Percentiles rank a stretch among this genome's conserved stretches.
phyloP scores from a whole-genome alignment of 2,113 vertebrate genomes.

The Carettochelys insculpta region DNA sequence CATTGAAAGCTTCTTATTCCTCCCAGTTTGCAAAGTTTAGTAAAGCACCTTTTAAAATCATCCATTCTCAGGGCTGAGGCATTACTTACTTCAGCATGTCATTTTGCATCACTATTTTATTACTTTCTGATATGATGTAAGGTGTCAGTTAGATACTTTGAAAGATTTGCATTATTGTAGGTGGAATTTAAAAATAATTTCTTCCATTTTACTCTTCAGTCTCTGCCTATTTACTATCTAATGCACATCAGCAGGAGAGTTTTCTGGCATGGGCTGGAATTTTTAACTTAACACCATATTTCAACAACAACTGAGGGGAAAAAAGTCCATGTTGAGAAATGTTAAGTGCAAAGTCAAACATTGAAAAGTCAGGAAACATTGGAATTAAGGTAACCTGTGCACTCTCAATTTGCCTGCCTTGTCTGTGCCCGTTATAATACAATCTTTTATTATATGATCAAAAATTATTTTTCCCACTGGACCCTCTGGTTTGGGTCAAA shows the following conservation, averaged over 20 bases:
- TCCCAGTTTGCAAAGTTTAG: conserved; percentile 22
- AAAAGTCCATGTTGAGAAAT: background rate
- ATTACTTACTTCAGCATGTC: background rate
- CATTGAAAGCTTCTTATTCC: background rate
- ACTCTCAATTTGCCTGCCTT: background rate
- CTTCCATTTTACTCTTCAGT: background rate
- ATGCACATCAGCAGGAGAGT: background rate
- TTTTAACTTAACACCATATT: background rate
- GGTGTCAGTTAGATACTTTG: background rate
- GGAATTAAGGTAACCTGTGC: background rate
- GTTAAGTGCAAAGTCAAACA: background rate
- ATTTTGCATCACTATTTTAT: conserved; percentile 28
- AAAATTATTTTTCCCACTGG: background rate
- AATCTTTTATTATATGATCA: background rate
- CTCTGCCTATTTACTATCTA: background rate
- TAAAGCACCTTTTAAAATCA: background rate
- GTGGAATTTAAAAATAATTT: background rate
- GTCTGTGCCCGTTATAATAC: fast-evolving
- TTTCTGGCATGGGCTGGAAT: background rate
- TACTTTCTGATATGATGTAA: background rate
- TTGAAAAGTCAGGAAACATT: fast-evolving
- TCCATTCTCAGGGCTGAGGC: background rate
- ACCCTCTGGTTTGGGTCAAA: background rate
- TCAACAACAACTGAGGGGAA: background rate
- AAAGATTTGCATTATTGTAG: background rate